A percentile compares a stretch with the other conserved stretches of the same genome.
phyloP scores from a whole-genome alignment of 2,888 invertebrate species.

The Eupithecia exiguata region DNA sequence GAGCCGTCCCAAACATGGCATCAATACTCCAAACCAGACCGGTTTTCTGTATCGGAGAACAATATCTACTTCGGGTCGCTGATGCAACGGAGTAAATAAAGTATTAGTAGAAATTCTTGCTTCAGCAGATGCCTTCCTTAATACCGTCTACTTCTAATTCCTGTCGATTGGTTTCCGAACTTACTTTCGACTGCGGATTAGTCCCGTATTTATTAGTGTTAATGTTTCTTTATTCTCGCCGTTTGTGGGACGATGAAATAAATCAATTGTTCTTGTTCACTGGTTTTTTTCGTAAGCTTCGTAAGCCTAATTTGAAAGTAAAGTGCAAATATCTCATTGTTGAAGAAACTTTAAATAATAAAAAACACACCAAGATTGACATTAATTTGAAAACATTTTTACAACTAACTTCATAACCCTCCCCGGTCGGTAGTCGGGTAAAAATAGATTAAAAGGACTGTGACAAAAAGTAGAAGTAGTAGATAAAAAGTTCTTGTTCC shows the following conservation, averaged over 20 bases:
- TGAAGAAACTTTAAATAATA: not conserved
- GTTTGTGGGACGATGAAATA: not conserved
- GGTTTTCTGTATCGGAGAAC: no score
- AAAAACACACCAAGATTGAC: not conserved
- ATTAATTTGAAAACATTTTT: not conserved
- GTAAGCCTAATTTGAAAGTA: not conserved
- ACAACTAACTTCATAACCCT: no score
- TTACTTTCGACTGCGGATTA: slow-evolving; percentile 41
- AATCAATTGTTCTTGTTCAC: not conserved
- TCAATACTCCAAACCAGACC: no score
- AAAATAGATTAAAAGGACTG: no score
- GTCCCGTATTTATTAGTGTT: slow-evolving; percentile 35
- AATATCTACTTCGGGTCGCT: no score
- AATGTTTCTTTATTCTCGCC: slow-evolving; percentile 29
- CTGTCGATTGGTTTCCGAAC: slow-evolving; percentile 41
- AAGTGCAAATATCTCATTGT: not conserved
- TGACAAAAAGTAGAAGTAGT: no score
- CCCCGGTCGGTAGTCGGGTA: no score
- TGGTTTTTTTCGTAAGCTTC: not conserved
- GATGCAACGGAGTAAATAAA: no score
- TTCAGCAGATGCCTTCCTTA: not conserved
- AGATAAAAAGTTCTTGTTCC: no score
- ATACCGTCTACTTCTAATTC: slow-evolving; percentile 15
- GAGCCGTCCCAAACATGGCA: no score
- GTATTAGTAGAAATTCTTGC: no score